These are phyloP conservation scores for Parnassius orleans DNA, from an alignment of 2,888 invertebrate species.

Conservation along the genomic window DNA sequence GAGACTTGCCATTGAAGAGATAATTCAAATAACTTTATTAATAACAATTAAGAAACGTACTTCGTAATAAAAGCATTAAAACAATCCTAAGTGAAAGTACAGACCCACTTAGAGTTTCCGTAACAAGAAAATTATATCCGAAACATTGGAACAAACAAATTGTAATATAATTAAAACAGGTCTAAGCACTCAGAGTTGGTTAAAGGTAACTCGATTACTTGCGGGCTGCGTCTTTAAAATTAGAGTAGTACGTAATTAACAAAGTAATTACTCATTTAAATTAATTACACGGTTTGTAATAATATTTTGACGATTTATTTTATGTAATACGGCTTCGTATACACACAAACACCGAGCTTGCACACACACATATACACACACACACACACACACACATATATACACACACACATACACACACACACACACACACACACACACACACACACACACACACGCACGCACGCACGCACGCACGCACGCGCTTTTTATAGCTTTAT, in stretches of 20 bases:
- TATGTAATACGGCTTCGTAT: too few relatives aligned
- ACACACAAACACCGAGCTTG: too few relatives aligned
- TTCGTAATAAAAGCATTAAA: neutral
- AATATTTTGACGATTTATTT: too few relatives aligned
- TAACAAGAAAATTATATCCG: slow-evolving; percentile 4
- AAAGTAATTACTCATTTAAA: slow-evolving; percentile 3
- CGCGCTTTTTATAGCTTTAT: too few relatives aligned
- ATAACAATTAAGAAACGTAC: neutral
- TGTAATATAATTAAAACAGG: slow-evolving; percentile 16
- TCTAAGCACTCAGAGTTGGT: slow-evolving; percentile 9
- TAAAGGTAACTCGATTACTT: neutral
- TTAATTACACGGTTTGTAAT: neutral
- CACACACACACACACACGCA: too few relatives aligned
- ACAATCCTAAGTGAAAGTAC: neutral
- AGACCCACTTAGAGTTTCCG: neutral
- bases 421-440: too few relatives aligned
- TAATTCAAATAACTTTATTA: neutral
- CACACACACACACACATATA: too few relatives aligned
- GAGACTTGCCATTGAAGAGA: neutral
- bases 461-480: too few relatives aligned
- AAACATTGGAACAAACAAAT: slow-evolving; percentile 13
- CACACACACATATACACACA: too few relatives aligned
- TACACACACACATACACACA: too few relatives aligned
- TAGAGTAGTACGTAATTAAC: slow-evolving; percentile 7
- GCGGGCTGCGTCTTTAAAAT: slow-evolving; percentile 1